These are phyloP conservation scores for Lithophane semibrunnea DNA, from an alignment of 2,888 invertebrate species.

Conservation along the genomic window DNA sequence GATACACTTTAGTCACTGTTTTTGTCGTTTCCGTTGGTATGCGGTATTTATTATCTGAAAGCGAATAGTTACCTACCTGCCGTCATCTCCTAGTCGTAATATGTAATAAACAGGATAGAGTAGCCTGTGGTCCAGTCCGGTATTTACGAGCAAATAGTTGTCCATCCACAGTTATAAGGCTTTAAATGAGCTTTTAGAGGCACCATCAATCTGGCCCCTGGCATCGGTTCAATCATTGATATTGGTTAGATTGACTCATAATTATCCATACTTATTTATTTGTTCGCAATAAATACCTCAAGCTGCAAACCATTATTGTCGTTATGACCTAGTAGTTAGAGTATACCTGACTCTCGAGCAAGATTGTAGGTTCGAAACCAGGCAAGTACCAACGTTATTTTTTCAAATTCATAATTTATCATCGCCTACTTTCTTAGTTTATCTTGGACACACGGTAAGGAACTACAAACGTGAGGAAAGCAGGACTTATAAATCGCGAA, in stretches of 20 bases:
- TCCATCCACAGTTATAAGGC: too few species aligned
- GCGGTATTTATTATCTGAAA: background rate
- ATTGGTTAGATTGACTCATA: background rate
- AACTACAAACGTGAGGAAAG: background rate
- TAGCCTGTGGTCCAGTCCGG: background rate
- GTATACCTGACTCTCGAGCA: background rate
- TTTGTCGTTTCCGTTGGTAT: slow-evolving; percentile 2
- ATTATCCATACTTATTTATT: too few species aligned
- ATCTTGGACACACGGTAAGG: background rate
- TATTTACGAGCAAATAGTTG: background rate
- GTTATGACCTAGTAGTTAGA: too few species aligned
- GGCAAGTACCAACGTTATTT: background rate
- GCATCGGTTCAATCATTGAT: background rate
- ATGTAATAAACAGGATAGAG: slow-evolving; percentile 12
- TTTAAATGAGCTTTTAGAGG: too few species aligned
- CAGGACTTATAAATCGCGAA: background rate
- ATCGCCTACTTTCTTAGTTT: background rate
- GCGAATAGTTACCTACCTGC: background rate
- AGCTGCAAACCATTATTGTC: too few species aligned
- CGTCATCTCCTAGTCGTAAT: background rate
- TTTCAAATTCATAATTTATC: background rate
- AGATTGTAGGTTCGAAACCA: background rate
- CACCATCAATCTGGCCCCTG: background rate
- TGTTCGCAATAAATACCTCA: background rate
- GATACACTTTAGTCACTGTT: background rate